Conservation (phyloP, 2,888 invertebrate genomes). For the Eristalinus sepulchralis region DNA sequence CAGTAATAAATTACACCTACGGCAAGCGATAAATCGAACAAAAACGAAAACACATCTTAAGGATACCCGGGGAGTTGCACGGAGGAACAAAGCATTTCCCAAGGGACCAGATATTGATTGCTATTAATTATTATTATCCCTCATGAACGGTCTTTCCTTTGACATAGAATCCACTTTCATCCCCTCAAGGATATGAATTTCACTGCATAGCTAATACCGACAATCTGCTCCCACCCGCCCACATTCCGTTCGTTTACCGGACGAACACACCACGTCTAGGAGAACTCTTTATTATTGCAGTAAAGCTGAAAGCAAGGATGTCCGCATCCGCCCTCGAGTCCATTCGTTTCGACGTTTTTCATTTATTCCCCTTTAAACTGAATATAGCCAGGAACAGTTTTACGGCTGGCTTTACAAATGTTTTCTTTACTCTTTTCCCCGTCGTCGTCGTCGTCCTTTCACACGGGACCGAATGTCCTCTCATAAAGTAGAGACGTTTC, state of each 20-base stretch:
- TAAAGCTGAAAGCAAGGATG: neutral
- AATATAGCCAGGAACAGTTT: slow-evolving; percentile 5
- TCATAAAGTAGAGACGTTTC: neutral
- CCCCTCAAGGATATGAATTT: neutral
- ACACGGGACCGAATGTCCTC: neutral
- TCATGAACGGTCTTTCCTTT: slow-evolving; percentile 3
- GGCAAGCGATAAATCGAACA: neutral
- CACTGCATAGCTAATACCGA: neutral
- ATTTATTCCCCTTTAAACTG: neutral
- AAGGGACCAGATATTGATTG: slow-evolving; percentile 34
- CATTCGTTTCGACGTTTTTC: neutral
- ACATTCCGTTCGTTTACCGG: neutral
- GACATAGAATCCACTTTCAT: neutral
- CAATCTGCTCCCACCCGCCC: neutral
- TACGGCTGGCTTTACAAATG: slow-evolving; percentile 8
- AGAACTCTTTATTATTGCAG: neutral
- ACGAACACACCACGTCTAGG: neutral
- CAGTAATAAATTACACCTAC: slow-evolving; percentile 16
- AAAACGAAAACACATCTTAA: neutral
- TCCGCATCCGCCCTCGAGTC: neutral
- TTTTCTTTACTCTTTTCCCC: neutral
- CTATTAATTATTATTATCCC: slow-evolving; percentile 38
- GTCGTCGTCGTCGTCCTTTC: neutral
- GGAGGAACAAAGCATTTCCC: neutral
- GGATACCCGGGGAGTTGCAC: neutral